Conservation (phyloP, 2,113 vertebrate genomes). For the Neolamprologus brichardi region DNA sequence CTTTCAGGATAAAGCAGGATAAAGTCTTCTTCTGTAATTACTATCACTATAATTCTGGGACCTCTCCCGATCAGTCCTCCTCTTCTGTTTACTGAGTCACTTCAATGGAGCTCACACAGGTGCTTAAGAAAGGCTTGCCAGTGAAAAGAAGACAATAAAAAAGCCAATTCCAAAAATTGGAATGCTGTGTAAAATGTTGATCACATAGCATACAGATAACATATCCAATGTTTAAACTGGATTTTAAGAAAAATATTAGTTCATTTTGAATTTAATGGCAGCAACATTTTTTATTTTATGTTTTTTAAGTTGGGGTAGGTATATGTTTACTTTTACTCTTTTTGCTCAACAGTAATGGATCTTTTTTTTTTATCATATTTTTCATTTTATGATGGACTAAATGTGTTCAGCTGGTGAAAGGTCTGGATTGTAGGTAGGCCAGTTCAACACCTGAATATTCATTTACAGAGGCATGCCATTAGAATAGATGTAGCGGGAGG, state of each 20-base stretch:
- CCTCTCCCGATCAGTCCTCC: background rate
- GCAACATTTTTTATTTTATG: background rate
- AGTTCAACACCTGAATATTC: background rate
- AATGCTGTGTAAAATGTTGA: background rate
- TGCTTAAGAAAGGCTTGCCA: background rate
- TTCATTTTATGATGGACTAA: background rate
- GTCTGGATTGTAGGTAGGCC: background rate
- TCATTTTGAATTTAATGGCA: background rate
- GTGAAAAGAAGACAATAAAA: background rate
- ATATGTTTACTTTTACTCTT: background rate
- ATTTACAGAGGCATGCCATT: background rate
- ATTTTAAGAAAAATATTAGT: background rate
- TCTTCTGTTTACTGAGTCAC: background rate
- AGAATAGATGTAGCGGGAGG: background rate
- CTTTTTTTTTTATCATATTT: background rate
- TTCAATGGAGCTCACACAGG: background rate
- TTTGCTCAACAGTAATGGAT: background rate
- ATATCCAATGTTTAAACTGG: background rate
- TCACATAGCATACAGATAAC: background rate
- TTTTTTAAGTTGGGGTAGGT: background rate
- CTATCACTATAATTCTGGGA: background rate
- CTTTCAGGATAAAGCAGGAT: background rate
- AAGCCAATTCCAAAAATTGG: background rate
- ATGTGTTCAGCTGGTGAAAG: background rate
- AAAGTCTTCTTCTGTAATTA: background rate